Evolutionary conservation across 2,113 vertebrate species (phyloP), one percentile per base, ranked within the genome.

Genomic region (Chionomys nivalis): DNA sequence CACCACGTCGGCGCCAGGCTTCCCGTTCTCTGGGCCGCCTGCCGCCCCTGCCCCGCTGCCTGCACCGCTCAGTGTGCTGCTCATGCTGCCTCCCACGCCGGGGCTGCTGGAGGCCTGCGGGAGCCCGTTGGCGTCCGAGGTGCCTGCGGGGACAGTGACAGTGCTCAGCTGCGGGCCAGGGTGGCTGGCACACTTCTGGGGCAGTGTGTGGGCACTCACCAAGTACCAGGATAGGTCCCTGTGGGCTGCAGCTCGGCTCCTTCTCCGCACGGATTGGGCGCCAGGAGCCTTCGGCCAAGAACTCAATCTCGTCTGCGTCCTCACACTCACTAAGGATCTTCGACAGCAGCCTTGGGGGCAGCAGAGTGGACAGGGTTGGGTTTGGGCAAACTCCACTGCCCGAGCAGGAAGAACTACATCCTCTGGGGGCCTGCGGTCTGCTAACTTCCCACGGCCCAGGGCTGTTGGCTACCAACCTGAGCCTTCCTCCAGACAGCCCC

Each of bases 281-380:
- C 99, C 99, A 99, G 21, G 99, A 99, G 36, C 99, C 99, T 1
- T 99, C 99, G 12, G 99, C 99, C 97, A 99, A 97, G 98, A 99
- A 99, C 94, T 99, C 99, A 0, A 99, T 99, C 97, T 99, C 99
- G 49, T 99, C 99, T 0, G 99, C 99, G 1, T 99, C 99, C 97
- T 99, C 99, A 0, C 99, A 99, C 98, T 99, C 99, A 0, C 99
- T 99, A 96, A 99, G 98, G 96, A 99, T 99, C 98, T 99, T 99
- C 4, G 99, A 99, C 55, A 99, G 98, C 36, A 99, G 99, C 98
- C 99, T 99, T 99, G 98, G 44, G 94, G 52, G 0, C 0, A 66
- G 70, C 42, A 68, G 39, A 65, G 79, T 26, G 55, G 28, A 47
- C 63, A 23, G 42, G 58, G 63, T 42, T 66, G 63, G 61, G 28